These are phyloP conservation scores for Cosmorhoe ocellata DNA, from an alignment of 2,888 invertebrate genomes.

Conservation along the genomic window DNA sequence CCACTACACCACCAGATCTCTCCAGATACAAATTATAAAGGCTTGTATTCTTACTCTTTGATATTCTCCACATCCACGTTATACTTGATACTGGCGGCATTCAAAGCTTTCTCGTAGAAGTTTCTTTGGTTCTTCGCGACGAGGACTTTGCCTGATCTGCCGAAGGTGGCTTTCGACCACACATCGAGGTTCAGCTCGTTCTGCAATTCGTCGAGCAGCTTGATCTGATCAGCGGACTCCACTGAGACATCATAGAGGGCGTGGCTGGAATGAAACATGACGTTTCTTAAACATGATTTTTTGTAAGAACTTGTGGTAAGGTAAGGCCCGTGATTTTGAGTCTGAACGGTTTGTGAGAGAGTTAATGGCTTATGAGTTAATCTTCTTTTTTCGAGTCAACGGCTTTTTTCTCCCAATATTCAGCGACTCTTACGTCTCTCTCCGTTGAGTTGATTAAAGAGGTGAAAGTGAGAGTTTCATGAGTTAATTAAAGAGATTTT, in stretches of 20 bases:
- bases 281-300: no score
- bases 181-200: conserved; percentile 45
- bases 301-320: not conserved
- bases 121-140: conserved; percentile 44
- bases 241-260: conserved; percentile 53
- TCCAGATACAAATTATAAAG: no score
- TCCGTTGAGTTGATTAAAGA: no score
- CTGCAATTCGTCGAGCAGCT: conserved; percentile 44
- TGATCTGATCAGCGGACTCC: conserved; percentile 40
- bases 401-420: no score
- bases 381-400: no score
- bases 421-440: no score
- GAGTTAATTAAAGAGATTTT: no score
- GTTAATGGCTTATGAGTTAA: no score
- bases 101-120: conserved; percentile 43
- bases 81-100: conserved; percentile 41
- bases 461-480: no score
- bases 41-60: conserved; percentile 64
- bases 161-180: conserved; percentile 50
- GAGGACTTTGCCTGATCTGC: conserved; percentile 46
- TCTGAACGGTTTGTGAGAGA: no score
- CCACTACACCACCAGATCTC: no score
- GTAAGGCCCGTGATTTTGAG: no score
- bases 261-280: conserved; percentile 46
- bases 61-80: conserved; percentile 51